These are phyloP conservation scores for Cryptosula pallasiana DNA, from an alignment of 2,888 invertebrate genomes.

Conservation along the genomic window DNA sequence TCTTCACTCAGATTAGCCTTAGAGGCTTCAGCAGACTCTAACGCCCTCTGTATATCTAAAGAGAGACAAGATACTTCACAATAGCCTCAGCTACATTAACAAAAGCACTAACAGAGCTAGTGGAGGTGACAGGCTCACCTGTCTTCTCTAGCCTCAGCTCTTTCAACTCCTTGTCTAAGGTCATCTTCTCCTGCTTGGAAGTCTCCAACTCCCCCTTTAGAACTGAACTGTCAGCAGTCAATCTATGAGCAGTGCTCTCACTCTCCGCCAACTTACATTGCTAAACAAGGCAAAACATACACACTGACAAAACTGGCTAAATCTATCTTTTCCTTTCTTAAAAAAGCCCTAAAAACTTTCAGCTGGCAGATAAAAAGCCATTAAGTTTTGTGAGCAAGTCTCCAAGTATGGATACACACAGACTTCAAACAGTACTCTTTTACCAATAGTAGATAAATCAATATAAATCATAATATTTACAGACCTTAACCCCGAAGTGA, in stretches of 20 bases:
- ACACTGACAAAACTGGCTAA: too few species aligned
- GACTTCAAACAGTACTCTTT: too few species aligned
- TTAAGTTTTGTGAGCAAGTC: too few species aligned
- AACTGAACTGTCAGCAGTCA: slow-evolving; percentile 39
- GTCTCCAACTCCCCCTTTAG: slow-evolving; percentile 32
- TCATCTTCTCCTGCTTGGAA: not conserved
- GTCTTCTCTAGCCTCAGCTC: not conserved
- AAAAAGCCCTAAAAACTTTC: too few species aligned
- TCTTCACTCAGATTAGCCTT: slow-evolving; percentile 40
- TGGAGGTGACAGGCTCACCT: not conserved
- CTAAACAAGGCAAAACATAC: too few species aligned
- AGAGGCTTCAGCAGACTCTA: slow-evolving; percentile 38
- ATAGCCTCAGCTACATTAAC: not conserved
- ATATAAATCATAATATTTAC: too few species aligned
- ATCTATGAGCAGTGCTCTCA: slow-evolving; percentile 33
- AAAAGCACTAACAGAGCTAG: not conserved
- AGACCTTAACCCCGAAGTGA: too few species aligned
- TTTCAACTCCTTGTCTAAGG: not conserved
- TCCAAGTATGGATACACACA: too few species aligned
- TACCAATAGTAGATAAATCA: too few species aligned
- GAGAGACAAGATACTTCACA: too few species aligned
- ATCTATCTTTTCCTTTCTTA: too few species aligned
- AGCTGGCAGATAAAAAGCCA: too few species aligned
- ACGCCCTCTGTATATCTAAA: slow-evolving; percentile 42
- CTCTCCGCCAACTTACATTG: not conserved